Conservation (phyloP, 2,888 invertebrate species). For the Apotomis betuletana region DNA sequence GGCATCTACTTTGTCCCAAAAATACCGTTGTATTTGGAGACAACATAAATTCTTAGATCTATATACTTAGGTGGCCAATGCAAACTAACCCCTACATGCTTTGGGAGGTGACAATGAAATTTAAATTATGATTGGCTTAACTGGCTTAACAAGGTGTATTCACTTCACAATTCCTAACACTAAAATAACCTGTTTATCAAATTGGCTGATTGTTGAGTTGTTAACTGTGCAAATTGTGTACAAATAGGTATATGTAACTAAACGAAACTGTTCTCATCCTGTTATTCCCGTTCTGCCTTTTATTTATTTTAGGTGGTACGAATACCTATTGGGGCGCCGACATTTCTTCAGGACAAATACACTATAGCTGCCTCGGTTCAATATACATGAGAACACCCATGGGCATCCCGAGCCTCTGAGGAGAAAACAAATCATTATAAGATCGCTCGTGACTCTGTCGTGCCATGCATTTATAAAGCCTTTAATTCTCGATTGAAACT, state of each 20-base stretch:
- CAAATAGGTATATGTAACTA: neutral
- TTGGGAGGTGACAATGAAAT: neutral
- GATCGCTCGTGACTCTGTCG: neutral
- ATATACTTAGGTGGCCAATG: neutral
- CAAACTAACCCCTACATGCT: neutral
- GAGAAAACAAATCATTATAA: neutral
- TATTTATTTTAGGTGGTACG: neutral
- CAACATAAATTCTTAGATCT: neutral
- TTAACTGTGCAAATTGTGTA: neutral
- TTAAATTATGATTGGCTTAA: neutral
- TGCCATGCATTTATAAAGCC: neutral
- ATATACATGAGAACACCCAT: no score
- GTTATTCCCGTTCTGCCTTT: neutral
- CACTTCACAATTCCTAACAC: slow-evolving; percentile 1
- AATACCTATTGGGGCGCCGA: no score
- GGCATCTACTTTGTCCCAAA: no score
- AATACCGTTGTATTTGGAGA: no score
- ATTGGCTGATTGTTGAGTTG: slow-evolving; percentile 4
- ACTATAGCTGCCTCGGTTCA: no score
- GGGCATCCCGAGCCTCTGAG: neutral
- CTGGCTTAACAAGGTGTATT: neutral
- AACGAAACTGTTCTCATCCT: slow-evolving; percentile 6
- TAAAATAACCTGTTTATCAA: slow-evolving; percentile 3
- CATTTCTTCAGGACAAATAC: no score
- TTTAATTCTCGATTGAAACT: no score